Evolutionary conservation across 2,113 vertebrate species (phyloP).

Genomic region (Egretta garzetta): DNA sequence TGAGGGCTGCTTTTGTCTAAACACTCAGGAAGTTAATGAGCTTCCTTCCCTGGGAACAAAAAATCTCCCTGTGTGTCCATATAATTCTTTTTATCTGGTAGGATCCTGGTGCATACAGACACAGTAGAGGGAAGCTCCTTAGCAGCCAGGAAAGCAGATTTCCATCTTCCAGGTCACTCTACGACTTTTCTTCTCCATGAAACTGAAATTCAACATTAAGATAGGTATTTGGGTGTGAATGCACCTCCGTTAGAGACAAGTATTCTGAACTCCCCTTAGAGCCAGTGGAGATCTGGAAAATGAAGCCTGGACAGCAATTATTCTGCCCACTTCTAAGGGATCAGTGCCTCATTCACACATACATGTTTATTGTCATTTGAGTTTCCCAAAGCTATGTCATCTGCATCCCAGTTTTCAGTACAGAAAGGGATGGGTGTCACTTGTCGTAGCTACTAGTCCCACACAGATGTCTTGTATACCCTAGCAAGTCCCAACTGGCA

Average conservation of each 20-base stretch:
- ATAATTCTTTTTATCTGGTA: background rate
- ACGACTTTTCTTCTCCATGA: background rate
- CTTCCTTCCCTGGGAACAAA: background rate
- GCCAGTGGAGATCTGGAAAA: background rate
- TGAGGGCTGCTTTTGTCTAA: background rate
- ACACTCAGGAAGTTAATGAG: background rate
- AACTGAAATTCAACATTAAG: background rate
- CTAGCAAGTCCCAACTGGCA: background rate
- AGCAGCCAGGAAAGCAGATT: background rate
- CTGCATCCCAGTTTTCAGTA: background rate
- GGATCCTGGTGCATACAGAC: background rate
- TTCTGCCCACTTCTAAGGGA: background rate
- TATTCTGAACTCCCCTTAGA: background rate
- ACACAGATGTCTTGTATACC: background rate
- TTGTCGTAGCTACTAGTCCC: background rate
- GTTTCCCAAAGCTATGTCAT: background rate
- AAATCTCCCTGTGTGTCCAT: background rate
- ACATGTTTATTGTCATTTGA: background rate
- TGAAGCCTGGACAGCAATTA: background rate
- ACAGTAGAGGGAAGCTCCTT: background rate
- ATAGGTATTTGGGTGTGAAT: background rate
- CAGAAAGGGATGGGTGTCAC: background rate
- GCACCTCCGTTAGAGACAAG: background rate
- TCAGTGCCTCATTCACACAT: background rate
- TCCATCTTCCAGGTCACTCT: background rate